Base-by-base conservation (phyloP, 37 sponge, comb jelly and placozoan species). In the Aphrocallistes beatrix region DNA sequence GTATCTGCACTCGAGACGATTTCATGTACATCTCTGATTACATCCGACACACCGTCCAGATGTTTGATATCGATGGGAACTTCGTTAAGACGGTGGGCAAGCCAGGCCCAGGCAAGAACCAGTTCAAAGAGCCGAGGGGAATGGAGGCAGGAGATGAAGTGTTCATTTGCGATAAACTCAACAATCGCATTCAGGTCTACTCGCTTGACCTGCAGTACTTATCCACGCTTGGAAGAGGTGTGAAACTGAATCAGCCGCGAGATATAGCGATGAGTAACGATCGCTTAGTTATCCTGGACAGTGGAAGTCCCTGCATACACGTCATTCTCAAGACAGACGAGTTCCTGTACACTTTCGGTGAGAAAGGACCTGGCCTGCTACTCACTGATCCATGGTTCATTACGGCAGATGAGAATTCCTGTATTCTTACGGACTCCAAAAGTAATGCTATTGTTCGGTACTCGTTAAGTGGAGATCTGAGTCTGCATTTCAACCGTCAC, bases 151-250 rank as follows among this genome's bases (percentile, higher is more conserved):
- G n/a, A 6, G 75, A 60, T 3, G 75, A 60, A 19, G 75, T 60
- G 75, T 60, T 32, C n/a, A 60, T 60, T 28, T 60, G 75, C 34
- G 75, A 60, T 60, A 60, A 60, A 60, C 75, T 60, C 17, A 60
- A 60, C 21, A 60, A 60, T 13, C 75, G 75, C 75, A 60, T 60
- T 60, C 75, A 60, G 75, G 75, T 60, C 6, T 60, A 60, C 75
- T 60, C 75, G 3, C 75, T 60, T 3, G 34, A 60, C n/a, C 34
- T 60, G 3, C 32, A 60, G 34, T 60, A 32, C 21, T 13, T 3
- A 30, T 60, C 10, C n/a, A 60, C 75, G n/a, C 75, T 60, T 19
- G 75, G 75, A 13, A 19, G 25, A 25, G 75, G 75, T 3, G 75
- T 60, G 10, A 60, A 60, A 30, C 75, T 60, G 8, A 60, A 60